Conservation (phyloP, 2,113 vertebrate species). For the Arizona elegans region DNA sequence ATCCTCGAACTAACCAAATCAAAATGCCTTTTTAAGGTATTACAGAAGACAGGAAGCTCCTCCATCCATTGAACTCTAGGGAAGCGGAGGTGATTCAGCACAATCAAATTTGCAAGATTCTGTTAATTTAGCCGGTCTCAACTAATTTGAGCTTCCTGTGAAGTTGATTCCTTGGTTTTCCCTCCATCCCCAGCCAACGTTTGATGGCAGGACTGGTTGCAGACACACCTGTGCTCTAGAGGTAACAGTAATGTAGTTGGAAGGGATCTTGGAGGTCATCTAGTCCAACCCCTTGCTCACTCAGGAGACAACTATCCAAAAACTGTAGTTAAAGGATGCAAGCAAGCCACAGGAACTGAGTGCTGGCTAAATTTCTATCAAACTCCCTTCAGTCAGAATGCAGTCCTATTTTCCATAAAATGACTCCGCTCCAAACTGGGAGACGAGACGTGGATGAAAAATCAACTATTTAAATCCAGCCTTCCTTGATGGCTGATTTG, state of each 20-base stretch:
- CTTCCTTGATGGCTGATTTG: neutral
- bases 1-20: neutral
- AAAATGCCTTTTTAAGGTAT: neutral
- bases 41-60: neutral
- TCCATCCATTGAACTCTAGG: neutral
- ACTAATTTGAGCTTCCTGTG: neutral
- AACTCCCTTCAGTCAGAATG: neutral
- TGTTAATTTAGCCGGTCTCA: neutral
- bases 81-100: neutral
- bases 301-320: no score
- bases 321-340: neutral
- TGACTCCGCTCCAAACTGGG: neutral
- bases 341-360: neutral
- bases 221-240: neutral
- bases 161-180: neutral
- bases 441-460: neutral
- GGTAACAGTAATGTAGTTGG: no score
- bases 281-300: no score
- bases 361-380: neutral
- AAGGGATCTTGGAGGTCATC: no score
- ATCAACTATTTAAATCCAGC: conserved; percentile 6
- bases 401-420: neutral
- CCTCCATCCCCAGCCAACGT: no score
- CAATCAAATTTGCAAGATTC: neutral
- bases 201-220: neutral